A percentile compares a stretch with the other conserved stretches of the same genome.
These are phyloP conservation scores for Coenonympha glycerion DNA, from an alignment of 2,888 invertebrate species.

Conservation along the genomic window DNA sequence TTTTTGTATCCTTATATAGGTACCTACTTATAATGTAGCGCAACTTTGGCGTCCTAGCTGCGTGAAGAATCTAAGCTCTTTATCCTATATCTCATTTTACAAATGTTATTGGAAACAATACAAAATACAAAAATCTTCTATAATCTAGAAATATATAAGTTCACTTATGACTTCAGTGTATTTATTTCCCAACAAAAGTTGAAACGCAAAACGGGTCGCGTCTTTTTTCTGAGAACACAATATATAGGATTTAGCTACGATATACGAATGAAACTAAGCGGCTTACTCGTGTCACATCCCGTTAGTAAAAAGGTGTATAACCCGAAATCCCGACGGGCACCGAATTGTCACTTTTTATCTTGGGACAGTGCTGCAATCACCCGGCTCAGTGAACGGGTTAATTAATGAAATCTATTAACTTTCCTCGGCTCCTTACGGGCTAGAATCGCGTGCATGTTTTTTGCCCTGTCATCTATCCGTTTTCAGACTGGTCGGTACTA, in stretches of 20 bases:
- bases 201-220: slow-evolving; percentile 8
- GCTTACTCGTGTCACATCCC: slow-evolving; percentile 39
- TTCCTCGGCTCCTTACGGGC: slow-evolving; percentile 59
- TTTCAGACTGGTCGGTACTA: slow-evolving; percentile 43
- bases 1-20: too few relatives aligned
- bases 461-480: slow-evolving; percentile 56
- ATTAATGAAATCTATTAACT: slow-evolving; percentile 76
- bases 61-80: too few relatives aligned
- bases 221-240: slow-evolving; percentile 21
- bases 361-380: slow-evolving; percentile 67
- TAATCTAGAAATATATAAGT: too few relatives aligned
- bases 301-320: slow-evolving; percentile 46
- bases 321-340: slow-evolving; percentile 49
- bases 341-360: slow-evolving; percentile 62
- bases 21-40: too few relatives aligned
- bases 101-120: too few relatives aligned
- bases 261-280: slow-evolving; percentile 33
- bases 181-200: slow-evolving; percentile 11
- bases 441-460: slow-evolving; percentile 51
- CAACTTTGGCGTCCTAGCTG: too few relatives aligned
- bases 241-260: slow-evolving; percentile 22
- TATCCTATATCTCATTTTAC: too few relatives aligned
- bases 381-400: slow-evolving; percentile 73
- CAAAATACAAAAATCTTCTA: background rate
- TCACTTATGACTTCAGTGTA: background rate